Evolutionary conservation across 2,113 vertebrate species (phyloP), one percentile per base, ranked within the genome.

Genomic region (Cettia cetti): DNA sequence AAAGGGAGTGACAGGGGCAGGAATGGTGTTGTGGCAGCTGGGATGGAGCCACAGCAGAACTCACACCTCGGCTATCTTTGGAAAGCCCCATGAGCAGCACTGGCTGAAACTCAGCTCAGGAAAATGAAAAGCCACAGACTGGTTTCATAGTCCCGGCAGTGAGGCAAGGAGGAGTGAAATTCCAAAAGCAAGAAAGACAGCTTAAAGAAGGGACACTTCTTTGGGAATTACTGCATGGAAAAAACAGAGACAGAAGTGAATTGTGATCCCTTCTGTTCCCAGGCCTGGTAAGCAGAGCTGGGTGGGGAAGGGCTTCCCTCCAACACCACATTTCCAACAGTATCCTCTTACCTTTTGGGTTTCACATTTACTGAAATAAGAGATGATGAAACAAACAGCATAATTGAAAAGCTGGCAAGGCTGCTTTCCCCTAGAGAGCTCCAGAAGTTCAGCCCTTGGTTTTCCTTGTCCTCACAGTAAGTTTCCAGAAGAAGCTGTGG

Each of bases 261-360:
- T 59, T 4, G 26, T 63, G 94, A 92, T 92, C 79, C 61, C 14
- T 19, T 33, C 76, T 86, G 92, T 52, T 77, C 35, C 0, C 0
- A 56, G n/a, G 27, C 5, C 2, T 85, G 78, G 82, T 80, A 44
- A 94, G 57, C 72, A 69, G 72, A 68, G 70, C 49, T 85, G 90
- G 63, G 49, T 88, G 92, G 94, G 44, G 71, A 94, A 94, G 70
- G 66, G 78, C 79, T 95, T 88, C 79, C 37, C 39, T 97, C 82
- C 86, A 93, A 70, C 2, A 39, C 59, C 42, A 24, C 76, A 59
- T 80, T 89, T 88, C 82, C 76, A 83, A 44, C 54, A 61, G 47
- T 35, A 54, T 74, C 45, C 86, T 95, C 85, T 95, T 57, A 77
- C 88, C 61, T 69, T 44, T 68, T 27, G 77, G 54, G 37, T 61